Base-by-base conservation (phyloP, 2,888 invertebrate species). In the Brachycybe producta region DNA sequence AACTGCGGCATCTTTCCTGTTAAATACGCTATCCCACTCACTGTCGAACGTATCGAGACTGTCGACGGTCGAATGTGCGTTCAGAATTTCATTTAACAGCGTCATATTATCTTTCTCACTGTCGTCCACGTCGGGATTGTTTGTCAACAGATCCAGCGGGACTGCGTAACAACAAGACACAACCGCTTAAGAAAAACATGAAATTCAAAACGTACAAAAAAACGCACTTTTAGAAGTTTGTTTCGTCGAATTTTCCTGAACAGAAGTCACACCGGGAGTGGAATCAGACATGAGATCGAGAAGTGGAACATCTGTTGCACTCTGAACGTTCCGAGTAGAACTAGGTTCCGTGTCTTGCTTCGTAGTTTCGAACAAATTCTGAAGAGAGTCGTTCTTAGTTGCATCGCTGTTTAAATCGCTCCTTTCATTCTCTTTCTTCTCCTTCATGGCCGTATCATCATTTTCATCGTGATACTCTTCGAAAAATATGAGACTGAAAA, bases 51-150 rank as follows among this genome's bases (percentile, higher is more conserved):
- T 28, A 13, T 17, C 24, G 11, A 38, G 4, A 2, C 23, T 26
- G 15, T 2, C 34, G 17, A 41, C n/a, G n/a, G 19, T 23, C 4
- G 41, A 17, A 0, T 67, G 63, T 2, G 63, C 62, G 43, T 65
- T 66, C 30, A 70, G 61, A 47, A 70, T 68, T 56, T 70, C 70
- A 52, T 67, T 67, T 47, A 70, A 59, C 44, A 70, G 59, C 3
- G 64, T 61, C 59, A 68, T 61, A 55, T 70, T 68, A 58, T 69
- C 69, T 55, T 66, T 67, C 43, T 69, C 66, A 2, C 58, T 48
- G 51, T 67, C 66, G 32, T 64, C 63, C 15, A 56, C 54, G 42
- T 63, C 63, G 32, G 62, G 52, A 42, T 65, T 61, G 19, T 65
- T 65, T 19, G 64, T 61, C 36, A 70, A 58, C 40, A 69, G 60